Evolutionary conservation across 2,888 invertebrate species (phyloP).

Genomic region (Nudaria mundana): DNA sequence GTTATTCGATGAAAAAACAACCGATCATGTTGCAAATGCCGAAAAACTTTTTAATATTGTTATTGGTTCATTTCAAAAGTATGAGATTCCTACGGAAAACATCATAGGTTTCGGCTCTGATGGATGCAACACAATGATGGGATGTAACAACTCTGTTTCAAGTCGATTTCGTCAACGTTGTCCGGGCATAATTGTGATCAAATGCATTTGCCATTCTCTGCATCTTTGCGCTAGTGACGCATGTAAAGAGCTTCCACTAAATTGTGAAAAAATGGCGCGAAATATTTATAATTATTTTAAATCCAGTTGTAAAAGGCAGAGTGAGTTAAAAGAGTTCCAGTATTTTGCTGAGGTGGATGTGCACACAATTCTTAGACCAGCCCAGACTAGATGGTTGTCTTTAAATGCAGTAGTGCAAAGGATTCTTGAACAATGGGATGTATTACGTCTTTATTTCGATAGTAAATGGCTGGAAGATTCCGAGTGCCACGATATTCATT

Average conservation of each 20-base stretch:
- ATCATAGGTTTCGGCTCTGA: slow-evolving; percentile 13
- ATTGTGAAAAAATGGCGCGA: slow-evolving; percentile 16
- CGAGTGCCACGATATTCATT: too few relatives aligned
- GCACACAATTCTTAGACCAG: slow-evolving; percentile 21
- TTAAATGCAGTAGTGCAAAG: slow-evolving; percentile 19
- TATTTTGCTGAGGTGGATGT: slow-evolving; percentile 3
- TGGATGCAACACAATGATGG: slow-evolving; percentile 17
- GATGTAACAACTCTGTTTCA: slow-evolving; percentile 11
- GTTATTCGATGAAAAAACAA: too few relatives aligned
- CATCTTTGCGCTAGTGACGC: slow-evolving; percentile 10
- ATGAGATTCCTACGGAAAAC: slow-evolving; percentile 5
- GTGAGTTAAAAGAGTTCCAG: slow-evolving; percentile 8
- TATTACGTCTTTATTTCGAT: too few relatives aligned
- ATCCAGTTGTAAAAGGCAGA: slow-evolving; percentile 8
- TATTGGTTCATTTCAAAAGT: background rate
- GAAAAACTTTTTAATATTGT: background rate
- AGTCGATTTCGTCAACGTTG: slow-evolving; percentile 10
- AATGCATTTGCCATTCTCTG: slow-evolving; percentile 19
- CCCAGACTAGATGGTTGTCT: slow-evolving; percentile 33
- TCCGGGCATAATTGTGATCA: slow-evolving; percentile 13
- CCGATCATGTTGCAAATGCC: background rate
- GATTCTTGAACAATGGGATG: slow-evolving; percentile 13
- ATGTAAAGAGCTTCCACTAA: slow-evolving; percentile 13
- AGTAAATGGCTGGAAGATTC: too few relatives aligned
- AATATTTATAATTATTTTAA: slow-evolving; percentile 16